These are phyloP conservation scores for Drosophila santomea DNA, from an alignment of 1,140 invertebrate species.

Conservation along the genomic window DNA sequence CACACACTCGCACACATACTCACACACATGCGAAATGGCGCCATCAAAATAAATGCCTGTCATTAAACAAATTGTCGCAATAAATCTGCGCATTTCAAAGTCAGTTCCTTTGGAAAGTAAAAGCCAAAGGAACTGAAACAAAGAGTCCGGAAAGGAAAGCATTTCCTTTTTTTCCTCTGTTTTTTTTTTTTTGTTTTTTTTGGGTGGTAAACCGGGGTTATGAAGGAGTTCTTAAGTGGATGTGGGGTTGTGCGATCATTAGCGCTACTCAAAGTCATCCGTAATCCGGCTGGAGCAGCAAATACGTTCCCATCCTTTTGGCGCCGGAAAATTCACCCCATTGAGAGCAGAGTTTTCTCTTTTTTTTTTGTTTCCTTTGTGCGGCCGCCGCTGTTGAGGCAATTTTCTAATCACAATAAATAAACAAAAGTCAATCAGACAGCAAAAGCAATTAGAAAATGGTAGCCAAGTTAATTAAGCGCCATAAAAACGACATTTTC, in stretches of 20 bases:
- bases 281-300: slow-evolving; percentile 21
- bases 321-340: neutral
- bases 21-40: slow-evolving; percentile 35
- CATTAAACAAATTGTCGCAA: slow-evolving; percentile 84
- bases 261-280: slow-evolving; percentile 35
- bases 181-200: neutral
- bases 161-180: neutral
- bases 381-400: slow-evolving; percentile 26
- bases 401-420: slow-evolving; percentile 75
- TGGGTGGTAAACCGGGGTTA: neutral
- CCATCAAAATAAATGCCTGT: slow-evolving; percentile 83
- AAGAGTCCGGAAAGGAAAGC: slow-evolving; percentile 8
- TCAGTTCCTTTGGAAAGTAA: slow-evolving; percentile 59
- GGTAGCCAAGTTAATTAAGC: slow-evolving; percentile 78
- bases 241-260: slow-evolving; percentile 37
- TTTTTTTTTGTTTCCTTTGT: neutral
- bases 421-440: slow-evolving; percentile 78
- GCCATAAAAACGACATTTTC: slow-evolving; percentile 78
- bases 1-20: slow-evolving; percentile 12
- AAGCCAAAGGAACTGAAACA: slow-evolving; percentile 45
- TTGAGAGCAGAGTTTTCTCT: neutral
- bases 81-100: slow-evolving; percentile 80
- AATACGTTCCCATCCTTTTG: neutral
- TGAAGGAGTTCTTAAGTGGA: neutral
- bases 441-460: slow-evolving; percentile 80